phyloP scores from a whole-genome alignment of 2,113 vertebrate genomes.

The Pholis gunnellus region DNA sequence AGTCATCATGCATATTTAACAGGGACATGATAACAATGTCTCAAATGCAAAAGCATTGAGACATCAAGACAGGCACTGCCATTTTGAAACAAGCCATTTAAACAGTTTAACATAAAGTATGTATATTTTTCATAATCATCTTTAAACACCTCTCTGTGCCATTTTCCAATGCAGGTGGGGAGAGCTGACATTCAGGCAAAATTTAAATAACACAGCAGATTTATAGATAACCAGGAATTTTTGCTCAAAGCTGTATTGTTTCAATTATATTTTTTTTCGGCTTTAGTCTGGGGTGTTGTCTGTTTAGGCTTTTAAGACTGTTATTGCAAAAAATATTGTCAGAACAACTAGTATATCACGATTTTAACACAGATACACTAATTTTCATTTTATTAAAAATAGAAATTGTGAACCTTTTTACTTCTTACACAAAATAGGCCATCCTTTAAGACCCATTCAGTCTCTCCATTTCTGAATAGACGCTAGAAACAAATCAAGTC shows the following conservation, averaged over 20 bases:
- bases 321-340: background rate
- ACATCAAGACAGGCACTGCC: conserved; percentile 2
- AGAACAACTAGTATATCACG: background rate
- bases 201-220: background rate
- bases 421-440: background rate
- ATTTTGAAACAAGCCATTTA: background rate
- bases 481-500: background rate
- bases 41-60: conserved; percentile 20
- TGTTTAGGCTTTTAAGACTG: background rate
- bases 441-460: background rate
- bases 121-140: conserved; percentile 13
- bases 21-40: conserved; percentile 8
- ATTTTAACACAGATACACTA: background rate
- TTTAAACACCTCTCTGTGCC: background rate
- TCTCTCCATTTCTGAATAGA: background rate
- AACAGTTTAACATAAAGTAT: conserved; percentile 9
- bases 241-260: background rate
- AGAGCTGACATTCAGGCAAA: background rate
- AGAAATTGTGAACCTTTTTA: background rate
- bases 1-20: conserved; percentile 31
- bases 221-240: background rate
- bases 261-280: background rate
- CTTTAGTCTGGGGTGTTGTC: background rate
- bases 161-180: background rate
- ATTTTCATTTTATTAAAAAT: background rate